A percentile compares a stretch with the other conserved stretches of the same genome.
Conservation (phyloP, 2,888 invertebrate genomes). For the Sclerodermus sp. region DNA sequence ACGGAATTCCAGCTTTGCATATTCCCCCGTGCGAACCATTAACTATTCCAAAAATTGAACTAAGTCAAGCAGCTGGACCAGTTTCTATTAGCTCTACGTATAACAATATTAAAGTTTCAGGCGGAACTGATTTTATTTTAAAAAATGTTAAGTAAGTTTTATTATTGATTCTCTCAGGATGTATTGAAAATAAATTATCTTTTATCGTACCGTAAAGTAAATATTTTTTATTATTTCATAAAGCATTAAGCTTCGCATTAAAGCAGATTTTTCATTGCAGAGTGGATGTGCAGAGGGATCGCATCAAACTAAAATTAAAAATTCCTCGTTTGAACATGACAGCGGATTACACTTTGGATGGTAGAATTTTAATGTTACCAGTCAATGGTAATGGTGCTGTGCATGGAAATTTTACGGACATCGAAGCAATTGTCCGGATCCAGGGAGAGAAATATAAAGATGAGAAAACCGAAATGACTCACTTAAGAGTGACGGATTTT, state of each 20-base stretch:
- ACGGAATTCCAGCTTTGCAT: constrained; percentile 70
- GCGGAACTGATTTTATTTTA: constrained; percentile 67
- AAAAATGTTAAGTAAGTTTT: constrained; percentile 67
- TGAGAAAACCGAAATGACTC: constrained; percentile 41
- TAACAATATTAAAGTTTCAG: constrained; percentile 67
- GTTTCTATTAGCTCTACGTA: constrained; percentile 70
- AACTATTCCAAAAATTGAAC: constrained; percentile 67
- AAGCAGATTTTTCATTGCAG: constrained; percentile 47
- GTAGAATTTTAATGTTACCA: constrained; percentile 74
- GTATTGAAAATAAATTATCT: no score
- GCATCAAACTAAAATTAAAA: constrained; percentile 64
- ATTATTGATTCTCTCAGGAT: no score
- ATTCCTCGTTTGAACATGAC: constrained; percentile 68
- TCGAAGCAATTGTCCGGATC: constrained; percentile 67
- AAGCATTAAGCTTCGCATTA: neutral
- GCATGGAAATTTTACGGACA: constrained; percentile 70
- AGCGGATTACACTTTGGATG: constrained; percentile 69
- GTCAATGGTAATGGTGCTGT: constrained; percentile 70
- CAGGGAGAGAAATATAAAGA: constrained; percentile 62
- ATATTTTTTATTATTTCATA: no score
- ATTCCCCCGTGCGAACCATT: constrained; percentile 75
- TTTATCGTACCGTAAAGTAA: no score
- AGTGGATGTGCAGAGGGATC: constrained; percentile 62
- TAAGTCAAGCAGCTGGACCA: constrained; percentile 71
- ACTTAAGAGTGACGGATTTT: constrained; percentile 67